Evolutionary conservation across 1,140 invertebrate species (phyloP), one percentile per base, ranked within the genome.

Genomic region (Pseudomyrmex pallidus): DNA sequence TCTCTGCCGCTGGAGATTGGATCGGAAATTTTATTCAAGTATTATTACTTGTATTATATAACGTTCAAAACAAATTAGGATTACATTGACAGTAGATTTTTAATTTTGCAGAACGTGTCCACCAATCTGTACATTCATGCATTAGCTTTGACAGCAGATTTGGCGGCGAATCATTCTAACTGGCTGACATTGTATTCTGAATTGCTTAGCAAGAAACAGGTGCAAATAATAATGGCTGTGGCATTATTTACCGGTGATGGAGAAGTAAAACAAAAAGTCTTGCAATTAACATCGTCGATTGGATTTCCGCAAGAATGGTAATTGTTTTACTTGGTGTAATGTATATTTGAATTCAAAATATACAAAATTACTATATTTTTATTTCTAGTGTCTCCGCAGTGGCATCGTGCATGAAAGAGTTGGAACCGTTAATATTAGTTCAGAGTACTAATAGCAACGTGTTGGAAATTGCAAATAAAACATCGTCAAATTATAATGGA

Each of bases 221-320:
- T 95, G 12, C 95, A 95, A 86, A 94, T 94, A 90, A 91, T 95
- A 10, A 91, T 96, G 50, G 95, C 95, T 8, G 87, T 94, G 57
- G 94, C 94, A 13, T 90, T 96, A 13, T 95, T 94, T 85, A 92
- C 90, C 5, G 94, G 95, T 12, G 92, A 94, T 10, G 89, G 87
- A 67, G 89, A 94, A 46, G 93, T 95, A 9, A 95, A 95, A 64
- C 90, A 92, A 77, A 93, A 94, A 82, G 92, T 95, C n/a, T 88
- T 96, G 0, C 91, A 93, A 80, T 89, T 96, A 22, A 92, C 92
- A 17, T 90, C 93, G 1, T 92, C 92, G n/a, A 80, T 90, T 12
- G 91, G 91, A 63, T 95, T 95, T 88, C 94, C 94, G 50, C 90
- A 91, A 25, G 92, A 94, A 76, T 92, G 92, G 93, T 94, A 87